Evolutionary conservation across 2,113 vertebrate species (phyloP).

Genomic region (Otolemur garnettii): DNA sequence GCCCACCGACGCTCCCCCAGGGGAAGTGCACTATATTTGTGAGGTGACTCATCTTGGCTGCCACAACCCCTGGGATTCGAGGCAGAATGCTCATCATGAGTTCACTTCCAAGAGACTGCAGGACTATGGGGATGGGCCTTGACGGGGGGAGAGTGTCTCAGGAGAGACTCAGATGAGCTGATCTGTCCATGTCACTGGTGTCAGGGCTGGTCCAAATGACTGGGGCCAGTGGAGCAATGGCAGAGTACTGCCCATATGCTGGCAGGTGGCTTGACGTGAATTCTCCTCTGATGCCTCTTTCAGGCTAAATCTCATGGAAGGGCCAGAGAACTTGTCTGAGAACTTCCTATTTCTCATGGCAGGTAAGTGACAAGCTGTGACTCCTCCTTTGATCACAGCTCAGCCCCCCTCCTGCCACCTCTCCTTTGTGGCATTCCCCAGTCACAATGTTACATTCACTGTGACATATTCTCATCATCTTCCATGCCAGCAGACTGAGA

Average conservation of each 20-base stretch:
- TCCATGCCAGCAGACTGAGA: neutral
- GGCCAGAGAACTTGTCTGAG: neutral
- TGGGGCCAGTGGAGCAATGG: neutral
- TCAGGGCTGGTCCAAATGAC: no score
- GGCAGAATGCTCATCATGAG: neutral
- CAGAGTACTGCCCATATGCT: accelerated
- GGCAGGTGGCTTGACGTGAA: no score
- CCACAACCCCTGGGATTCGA: conserved; percentile 58
- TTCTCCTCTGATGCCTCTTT: neutral
- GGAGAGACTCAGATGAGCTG: neutral
- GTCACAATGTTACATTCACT: accelerated
- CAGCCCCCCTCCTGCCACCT: no score
- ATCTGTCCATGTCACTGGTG: accelerated
- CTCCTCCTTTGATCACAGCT: neutral
- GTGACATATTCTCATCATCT: neutral
- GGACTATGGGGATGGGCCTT: neutral
- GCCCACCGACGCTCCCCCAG: conserved; percentile 3
- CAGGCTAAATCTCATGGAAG: neutral
- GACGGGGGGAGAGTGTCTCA: no score
- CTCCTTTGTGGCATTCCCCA: no score
- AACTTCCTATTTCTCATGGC: neutral
- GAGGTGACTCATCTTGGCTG: conserved; percentile 71
- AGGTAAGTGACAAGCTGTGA: neutral
- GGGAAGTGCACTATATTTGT: conserved; percentile 59
- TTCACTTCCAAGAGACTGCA: conserved; percentile 56